Evolutionary conservation across 2,888 invertebrate genomes (phyloP).

Genomic region (Caenorhabditis sp.): DNA sequence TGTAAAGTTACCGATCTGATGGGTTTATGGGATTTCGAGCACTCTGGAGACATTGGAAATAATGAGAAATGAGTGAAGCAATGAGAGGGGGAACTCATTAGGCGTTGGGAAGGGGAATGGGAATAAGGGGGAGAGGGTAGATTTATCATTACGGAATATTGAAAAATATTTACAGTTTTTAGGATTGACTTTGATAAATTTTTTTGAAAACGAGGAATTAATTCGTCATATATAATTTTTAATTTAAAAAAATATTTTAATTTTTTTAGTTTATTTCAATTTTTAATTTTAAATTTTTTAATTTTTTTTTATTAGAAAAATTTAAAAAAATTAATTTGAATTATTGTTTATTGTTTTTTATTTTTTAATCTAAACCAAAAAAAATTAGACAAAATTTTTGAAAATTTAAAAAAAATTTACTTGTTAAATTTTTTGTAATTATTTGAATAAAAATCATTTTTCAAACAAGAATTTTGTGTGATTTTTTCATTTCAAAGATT

Average conservation of each 20-base stretch:
- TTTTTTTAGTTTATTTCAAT: no score
- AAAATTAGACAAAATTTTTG: background rate
- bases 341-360: background rate
- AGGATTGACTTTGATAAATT: no score
- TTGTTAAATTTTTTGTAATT: no score
- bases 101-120: background rate
- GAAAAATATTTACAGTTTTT: no score
- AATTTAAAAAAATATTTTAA: background rate
- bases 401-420: background rate
- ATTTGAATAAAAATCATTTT: background rate
- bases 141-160: no score
- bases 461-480: background rate
- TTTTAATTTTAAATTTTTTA: no score
- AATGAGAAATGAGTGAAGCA: background rate
- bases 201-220: no score
- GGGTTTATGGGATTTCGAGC: slow-evolving; percentile 19
- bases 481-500: no score
- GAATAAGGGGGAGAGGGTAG: no score
- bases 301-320: no score
- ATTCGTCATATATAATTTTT: background rate
- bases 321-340: no score
- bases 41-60: background rate
- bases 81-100: background rate
- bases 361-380: background rate
- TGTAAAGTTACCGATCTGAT: background rate